Conservation (phyloP, 2,888 invertebrate species). For the Ophion costatus region DNA sequence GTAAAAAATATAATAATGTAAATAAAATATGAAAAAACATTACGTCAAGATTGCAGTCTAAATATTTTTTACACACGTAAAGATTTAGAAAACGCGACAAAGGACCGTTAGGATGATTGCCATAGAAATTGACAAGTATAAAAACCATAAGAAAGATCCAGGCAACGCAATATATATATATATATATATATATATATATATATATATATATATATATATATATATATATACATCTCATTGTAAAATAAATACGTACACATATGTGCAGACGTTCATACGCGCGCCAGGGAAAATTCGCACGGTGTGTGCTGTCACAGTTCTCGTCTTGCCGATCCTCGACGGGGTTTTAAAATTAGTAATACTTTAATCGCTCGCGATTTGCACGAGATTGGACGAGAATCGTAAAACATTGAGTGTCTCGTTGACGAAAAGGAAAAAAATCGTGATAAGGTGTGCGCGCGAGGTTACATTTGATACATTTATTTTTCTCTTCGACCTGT, state of each 20-base stretch:
- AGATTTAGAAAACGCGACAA: too few species aligned
- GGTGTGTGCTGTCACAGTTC: slow-evolving; percentile 36
- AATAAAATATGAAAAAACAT: too few species aligned
- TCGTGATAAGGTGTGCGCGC: neutral
- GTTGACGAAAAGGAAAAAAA: neutral
- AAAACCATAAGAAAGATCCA: too few species aligned
- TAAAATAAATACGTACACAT: neutral
- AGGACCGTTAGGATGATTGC: too few species aligned
- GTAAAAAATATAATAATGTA: too few species aligned
- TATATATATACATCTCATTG: neutral
- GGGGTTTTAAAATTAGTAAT: slow-evolving; percentile 14
- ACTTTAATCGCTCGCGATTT: neutral
- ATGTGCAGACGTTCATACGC: neutral
- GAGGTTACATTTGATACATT: slow-evolving; percentile 4
- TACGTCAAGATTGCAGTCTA: too few species aligned
- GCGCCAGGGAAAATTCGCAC: neutral
- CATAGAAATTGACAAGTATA: too few species aligned
- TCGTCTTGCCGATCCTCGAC: slow-evolving; percentile 37
- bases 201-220: neutral
- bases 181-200: too few species aligned
- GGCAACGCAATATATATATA: too few species aligned
- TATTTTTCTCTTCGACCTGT: neutral
- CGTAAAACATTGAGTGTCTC: neutral
- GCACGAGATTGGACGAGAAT: neutral
- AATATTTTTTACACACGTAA: too few species aligned